Base-by-base conservation (phyloP, 2,113 vertebrate genomes). In the Oncorhynchus gorbuscha region DNA sequence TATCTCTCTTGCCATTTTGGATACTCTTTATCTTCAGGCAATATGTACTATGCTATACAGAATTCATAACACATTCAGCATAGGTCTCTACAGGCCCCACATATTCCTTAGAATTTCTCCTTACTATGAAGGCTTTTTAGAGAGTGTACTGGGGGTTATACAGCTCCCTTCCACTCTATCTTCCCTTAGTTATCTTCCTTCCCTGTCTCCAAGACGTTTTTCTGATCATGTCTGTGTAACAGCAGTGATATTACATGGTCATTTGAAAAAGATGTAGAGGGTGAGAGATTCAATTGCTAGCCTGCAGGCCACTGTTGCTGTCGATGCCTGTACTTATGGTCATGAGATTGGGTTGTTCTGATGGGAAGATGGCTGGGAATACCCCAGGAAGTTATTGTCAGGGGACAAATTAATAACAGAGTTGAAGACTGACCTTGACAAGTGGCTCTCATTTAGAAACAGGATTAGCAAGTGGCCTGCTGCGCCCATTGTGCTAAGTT, bases 361-460 rank as follows among this genome's bases (percentile, higher is more conserved):
- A 83, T 85, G 82, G 80, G 71, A 79, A 74, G 39, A 45, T 45
- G 39, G 9, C 39, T 45, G 39, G 39, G 39, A 45, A 45, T 45
- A 85, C 78, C 80, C 70, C 76, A 64, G 79, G 77, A 90, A 79
- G 78, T 81, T 62, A 78, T 76, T 84, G 79, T 86, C 83, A 26
- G 71, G 59, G 82, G 81, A 81, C 74, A 84, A 88, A 89, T 90
- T 86, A 91, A 86, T 88, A 84, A 87, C 45, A 13, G 72, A 79
- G 81, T 55, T 85, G 81, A 64, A n/a, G 49, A 24, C 49, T 76
- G 84, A 86, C 83, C 86, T 84, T 85, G 86, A 87, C 71, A 72
- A 85, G 83, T 79, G 77, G 72, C 76, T 85, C 73, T 74, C 75
- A 78, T 84, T 86, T 84, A 58, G 35, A 70, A 77, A 74, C 68